Evolutionary conservation across 2,888 invertebrate species (phyloP).

Genomic region (Agriotes lineatus): DNA sequence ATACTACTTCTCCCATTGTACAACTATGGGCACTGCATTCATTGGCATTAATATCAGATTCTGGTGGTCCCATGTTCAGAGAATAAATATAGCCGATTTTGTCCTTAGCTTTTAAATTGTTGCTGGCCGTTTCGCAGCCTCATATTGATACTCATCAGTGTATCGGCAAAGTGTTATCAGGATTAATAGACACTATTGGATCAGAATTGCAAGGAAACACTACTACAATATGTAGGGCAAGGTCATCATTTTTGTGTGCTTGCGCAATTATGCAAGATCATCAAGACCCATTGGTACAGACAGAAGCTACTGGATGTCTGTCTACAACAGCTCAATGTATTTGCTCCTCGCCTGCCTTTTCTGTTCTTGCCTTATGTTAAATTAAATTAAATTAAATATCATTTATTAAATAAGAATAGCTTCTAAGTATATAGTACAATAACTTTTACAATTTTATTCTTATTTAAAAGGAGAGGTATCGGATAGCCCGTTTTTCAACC

Average conservation of each 20-base stretch:
- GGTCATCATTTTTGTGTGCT: conserved; percentile 90
- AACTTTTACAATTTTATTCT: too few species aligned
- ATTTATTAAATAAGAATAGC: too few species aligned
- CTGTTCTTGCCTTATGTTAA: too few species aligned
- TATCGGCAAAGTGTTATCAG: conserved; percentile 92
- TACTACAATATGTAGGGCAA: conserved; percentile 78
- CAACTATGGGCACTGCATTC: conserved; percentile 99
- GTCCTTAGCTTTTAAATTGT: conserved; percentile 86
- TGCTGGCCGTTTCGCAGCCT: conserved; percentile 91
- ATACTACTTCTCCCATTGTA: conserved; percentile 92
- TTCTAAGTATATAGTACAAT: too few species aligned
- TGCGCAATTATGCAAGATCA: conserved; percentile 94
- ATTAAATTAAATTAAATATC: too few species aligned
- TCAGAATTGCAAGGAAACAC: conserved; percentile 95
- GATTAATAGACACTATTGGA: conserved; percentile 97
- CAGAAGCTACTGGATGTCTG: conserved; percentile 96
- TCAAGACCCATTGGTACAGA: conserved; percentile 91
- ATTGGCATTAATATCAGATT: conserved; percentile 94
- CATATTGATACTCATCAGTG: conserved; percentile 93
- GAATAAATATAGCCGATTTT: conserved; percentile 96
- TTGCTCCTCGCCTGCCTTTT: conserved; percentile 95
- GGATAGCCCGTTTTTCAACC: too few species aligned
- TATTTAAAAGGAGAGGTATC: too few species aligned
- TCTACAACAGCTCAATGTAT: conserved; percentile 97
- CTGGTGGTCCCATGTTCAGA: conserved; percentile 99